Percentiles rank a stretch among this genome's conserved stretches.
Evolutionary conservation across 2,113 vertebrate genomes (phyloP).

Genomic region (Agapornis roseicollis): DNA sequence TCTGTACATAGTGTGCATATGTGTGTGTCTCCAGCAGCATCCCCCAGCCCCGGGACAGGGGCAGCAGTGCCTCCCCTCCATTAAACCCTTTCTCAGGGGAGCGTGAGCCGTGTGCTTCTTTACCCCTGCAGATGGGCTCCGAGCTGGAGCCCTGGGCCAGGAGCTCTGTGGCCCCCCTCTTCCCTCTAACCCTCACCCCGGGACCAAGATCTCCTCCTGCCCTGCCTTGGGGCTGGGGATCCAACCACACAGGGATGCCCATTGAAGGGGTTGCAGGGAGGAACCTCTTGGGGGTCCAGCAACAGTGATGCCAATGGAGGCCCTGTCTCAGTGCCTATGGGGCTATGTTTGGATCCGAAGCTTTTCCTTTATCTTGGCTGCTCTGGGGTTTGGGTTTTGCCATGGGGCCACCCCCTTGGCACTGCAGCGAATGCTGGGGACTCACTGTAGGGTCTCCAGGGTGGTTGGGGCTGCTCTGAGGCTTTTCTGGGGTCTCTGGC

Average conservation of each 20-base stretch:
- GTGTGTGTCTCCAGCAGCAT: neutral
- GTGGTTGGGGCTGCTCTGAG: neutral
- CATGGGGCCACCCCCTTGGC: too few relatives aligned
- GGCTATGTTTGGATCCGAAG: neutral
- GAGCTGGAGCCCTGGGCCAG: neutral
- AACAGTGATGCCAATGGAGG: neutral
- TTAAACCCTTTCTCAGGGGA: slow-evolving; percentile 62
- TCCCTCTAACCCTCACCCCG: neutral
- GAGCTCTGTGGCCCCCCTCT: neutral
- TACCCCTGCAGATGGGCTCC: neutral
- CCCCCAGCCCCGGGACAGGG: neutral
- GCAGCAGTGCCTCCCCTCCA: neutral
- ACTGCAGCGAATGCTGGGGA: neutral
- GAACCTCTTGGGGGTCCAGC: neutral
- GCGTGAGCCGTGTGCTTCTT: neutral
- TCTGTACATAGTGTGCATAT: neutral
- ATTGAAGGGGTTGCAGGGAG: neutral
- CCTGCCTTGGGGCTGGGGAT: neutral
- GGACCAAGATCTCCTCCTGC: neutral
- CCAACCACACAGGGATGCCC: neutral
- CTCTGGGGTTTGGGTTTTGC: neutral
- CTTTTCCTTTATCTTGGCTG: neutral
- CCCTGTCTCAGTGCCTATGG: neutral
- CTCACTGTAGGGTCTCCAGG: neutral
- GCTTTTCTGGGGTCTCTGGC: neutral